Conservation (phyloP, 1,140 invertebrate species). For the Hyles euphorbiae region DNA sequence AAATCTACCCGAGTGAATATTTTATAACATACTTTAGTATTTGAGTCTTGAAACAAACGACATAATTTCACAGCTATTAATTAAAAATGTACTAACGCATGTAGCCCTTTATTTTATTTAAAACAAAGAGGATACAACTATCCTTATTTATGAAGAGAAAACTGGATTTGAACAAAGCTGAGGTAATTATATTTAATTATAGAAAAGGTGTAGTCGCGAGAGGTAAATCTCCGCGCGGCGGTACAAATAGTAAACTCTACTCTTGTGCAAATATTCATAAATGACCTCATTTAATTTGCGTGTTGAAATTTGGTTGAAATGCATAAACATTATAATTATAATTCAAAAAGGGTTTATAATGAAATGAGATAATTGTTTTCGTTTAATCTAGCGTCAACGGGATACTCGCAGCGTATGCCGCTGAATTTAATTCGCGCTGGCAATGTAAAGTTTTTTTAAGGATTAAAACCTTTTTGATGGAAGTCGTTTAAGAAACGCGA, state of each 20-base stretch:
- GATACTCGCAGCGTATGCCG: neutral
- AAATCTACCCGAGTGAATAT: no score
- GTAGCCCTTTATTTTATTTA: no score
- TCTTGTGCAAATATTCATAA: conserved; percentile 10
- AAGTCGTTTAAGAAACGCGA: no score
- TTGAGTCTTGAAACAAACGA: no score
- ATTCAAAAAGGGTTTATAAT: neutral
- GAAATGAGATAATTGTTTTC: conserved; percentile 15
- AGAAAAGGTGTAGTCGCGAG: conserved; percentile 14
- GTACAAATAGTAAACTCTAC: conserved; percentile 6
- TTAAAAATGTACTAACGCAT: no score
- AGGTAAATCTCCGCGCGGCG: conserved; percentile 13
- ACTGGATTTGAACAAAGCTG: conserved; percentile 10
- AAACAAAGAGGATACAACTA: no score
- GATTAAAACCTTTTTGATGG: neutral
- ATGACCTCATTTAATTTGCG: conserved; percentile 7
- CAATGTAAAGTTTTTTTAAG: neutral
- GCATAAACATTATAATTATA: conserved; percentile 7
- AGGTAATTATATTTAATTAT: conserved; percentile 22
- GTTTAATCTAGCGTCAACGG: conserved; percentile 16
- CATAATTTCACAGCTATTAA: neutral
- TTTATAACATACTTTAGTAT: no score
- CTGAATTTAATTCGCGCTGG: neutral
- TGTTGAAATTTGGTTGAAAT: no score
- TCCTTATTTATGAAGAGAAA: neutral